phyloP scores from a whole-genome alignment of 2,888 invertebrate species.

The Oscheius sp. region DNA sequence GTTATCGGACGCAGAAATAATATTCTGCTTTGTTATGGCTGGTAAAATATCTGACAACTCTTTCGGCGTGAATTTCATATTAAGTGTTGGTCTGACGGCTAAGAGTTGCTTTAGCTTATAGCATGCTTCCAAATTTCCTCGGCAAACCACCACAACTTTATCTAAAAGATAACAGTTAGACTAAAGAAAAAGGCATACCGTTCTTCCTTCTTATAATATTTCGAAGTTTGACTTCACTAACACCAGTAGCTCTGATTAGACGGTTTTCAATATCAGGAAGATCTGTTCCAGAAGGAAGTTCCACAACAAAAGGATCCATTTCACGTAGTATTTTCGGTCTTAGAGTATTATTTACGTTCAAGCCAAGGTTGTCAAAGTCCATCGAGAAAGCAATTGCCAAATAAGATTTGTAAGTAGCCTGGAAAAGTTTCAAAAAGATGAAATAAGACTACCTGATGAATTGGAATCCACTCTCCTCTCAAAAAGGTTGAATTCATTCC shows the following conservation, averaged over 20 bases:
- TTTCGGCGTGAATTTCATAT: slow-evolving; percentile 9
- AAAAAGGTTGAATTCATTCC: slow-evolving; percentile 37
- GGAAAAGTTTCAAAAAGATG: neutral
- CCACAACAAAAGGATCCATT: slow-evolving; percentile 48
- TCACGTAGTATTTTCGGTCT: slow-evolving; percentile 32
- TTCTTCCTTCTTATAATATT: too few relatives aligned
- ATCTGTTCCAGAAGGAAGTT: slow-evolving; percentile 29
- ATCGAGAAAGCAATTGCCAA: slow-evolving; percentile 48
- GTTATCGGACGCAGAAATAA: slow-evolving; percentile 13
- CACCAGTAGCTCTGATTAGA: slow-evolving; percentile 11
- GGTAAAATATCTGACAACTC: slow-evolving; percentile 20
- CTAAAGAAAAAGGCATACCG: neutral
- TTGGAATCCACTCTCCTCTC: slow-evolving; percentile 42
- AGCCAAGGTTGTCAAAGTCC: slow-evolving; percentile 47
- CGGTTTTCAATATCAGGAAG: neutral
- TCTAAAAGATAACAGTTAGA: slow-evolving; percentile 29
- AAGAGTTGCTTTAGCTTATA: slow-evolving; percentile 37
- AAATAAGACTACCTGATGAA: slow-evolving; percentile 30
- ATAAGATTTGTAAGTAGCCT: slow-evolving; percentile 34
- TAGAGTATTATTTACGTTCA: slow-evolving; percentile 31
- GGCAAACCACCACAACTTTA: slow-evolving; percentile 36
- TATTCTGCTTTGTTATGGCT: slow-evolving; percentile 12
- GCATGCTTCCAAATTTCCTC: slow-evolving; percentile 42
- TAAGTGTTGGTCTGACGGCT: slow-evolving; percentile 6
- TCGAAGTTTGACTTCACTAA: neutral